Conservation (phyloP, 2,797 vertebrate species). For the Prionace glauca region DNA sequence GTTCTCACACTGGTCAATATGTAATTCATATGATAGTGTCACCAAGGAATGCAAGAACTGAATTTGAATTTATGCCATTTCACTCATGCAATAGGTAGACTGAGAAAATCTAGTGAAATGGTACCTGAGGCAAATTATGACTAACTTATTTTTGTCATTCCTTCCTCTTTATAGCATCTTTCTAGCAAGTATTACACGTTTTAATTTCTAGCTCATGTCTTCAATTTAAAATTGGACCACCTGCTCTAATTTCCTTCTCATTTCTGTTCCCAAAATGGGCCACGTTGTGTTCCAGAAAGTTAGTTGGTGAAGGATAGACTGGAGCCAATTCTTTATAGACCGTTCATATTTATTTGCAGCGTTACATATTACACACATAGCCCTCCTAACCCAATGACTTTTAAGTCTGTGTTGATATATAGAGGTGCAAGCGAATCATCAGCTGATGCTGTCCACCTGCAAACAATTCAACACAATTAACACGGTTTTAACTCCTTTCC, state of each 20-base stretch:
- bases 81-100: background rate
- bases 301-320: background rate
- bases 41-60: background rate
- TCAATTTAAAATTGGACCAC: background rate
- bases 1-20: background rate
- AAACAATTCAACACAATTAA: background rate
- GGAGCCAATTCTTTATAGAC: background rate
- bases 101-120: background rate
- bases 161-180: background rate
- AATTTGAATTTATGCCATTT: background rate
- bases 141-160: background rate
- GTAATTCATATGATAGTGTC: background rate
- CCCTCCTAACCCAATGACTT: background rate
- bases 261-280: background rate
- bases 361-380: background rate
- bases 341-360: background rate
- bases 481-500: background rate
- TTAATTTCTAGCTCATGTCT: too few relatives aligned
- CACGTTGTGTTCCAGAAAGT: background rate
- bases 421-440: background rate
- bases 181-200: background rate
- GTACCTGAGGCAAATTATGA: background rate
- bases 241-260: background rate
- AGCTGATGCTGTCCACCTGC: background rate
- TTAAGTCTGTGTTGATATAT: background rate